Percentiles rank a stretch among this genome's conserved stretches.
Conservation (phyloP, 2,113 vertebrate genomes). For the Gavia stellata region DNA sequence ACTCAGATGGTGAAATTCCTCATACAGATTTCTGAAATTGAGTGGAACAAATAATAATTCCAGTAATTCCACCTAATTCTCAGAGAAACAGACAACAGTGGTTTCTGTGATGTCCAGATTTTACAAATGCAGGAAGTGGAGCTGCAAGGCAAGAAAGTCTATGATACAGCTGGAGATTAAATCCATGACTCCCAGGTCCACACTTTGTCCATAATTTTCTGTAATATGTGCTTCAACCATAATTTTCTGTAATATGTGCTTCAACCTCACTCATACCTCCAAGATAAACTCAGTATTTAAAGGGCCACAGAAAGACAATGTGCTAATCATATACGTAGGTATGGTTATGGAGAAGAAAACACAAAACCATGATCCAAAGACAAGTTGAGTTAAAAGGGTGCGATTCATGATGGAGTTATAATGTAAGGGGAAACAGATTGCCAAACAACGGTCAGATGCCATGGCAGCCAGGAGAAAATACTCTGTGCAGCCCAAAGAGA, state of each 20-base stretch:
- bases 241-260: background rate
- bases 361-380: background rate
- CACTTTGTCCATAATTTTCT: background rate
- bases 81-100: background rate
- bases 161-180: background rate
- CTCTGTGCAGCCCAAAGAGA: constrained; percentile 19
- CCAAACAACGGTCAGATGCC: constrained; percentile 28
- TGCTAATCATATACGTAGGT: constrained; percentile 24
- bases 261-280: background rate
- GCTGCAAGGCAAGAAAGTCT: background rate
- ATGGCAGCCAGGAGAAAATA: background rate
- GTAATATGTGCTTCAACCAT: too few relatives aligned
- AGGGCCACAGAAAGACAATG: background rate
- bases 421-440: constrained; percentile 17
- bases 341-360: constrained; percentile 16
- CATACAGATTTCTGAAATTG: background rate
- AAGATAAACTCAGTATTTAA: background rate
- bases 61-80: background rate
- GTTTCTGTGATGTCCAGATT: background rate
- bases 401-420: constrained; percentile 3
- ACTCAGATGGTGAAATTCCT: background rate
- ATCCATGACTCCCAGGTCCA: background rate
- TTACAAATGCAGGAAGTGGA: background rate
- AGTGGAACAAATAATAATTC: background rate
- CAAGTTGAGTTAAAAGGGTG: background rate